phyloP scores from a whole-genome alignment of 1,140 invertebrate genomes.

The Zophobas atratus region DNA sequence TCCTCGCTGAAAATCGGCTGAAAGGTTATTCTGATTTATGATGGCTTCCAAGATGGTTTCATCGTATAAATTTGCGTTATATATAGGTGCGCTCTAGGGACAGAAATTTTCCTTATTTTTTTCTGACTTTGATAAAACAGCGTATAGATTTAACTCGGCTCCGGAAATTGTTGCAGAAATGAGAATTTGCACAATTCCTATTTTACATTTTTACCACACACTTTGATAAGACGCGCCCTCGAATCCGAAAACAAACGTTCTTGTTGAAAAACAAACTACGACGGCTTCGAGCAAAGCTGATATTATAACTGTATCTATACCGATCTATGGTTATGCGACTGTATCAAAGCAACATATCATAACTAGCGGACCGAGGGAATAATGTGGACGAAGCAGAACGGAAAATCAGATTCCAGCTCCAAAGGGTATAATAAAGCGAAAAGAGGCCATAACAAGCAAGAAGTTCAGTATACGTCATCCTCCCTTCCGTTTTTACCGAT shows the following conservation, averaged over 20 bases:
- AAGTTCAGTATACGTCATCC: constrained; percentile 54
- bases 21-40: constrained; percentile 25
- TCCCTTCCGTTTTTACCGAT: constrained; percentile 52
- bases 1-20: constrained; percentile 1
- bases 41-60: constrained; percentile 26
- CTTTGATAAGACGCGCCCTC: background rate
- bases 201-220: constrained; percentile 22
- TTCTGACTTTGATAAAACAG: constrained; percentile 31
- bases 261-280: constrained; percentile 15
- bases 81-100: constrained; percentile 30
- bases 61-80: constrained; percentile 36
- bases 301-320: constrained; percentile 47
- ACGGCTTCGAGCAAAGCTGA: constrained; percentile 28
- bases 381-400: constrained; percentile 54
- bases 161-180: background rate
- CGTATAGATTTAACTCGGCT: constrained; percentile 14
- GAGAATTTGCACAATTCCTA: constrained; percentile 11
- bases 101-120: constrained; percentile 33
- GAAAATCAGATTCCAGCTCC: constrained; percentile 56
- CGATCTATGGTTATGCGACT: constrained; percentile 45
- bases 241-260: background rate
- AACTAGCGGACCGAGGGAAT: constrained; percentile 52
- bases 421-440: constrained; percentile 59
- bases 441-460: constrained; percentile 56
- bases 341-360: constrained; percentile 53